Conservation (phyloP, 2,113 vertebrate species). For the Rattus norvegicus region DNA sequence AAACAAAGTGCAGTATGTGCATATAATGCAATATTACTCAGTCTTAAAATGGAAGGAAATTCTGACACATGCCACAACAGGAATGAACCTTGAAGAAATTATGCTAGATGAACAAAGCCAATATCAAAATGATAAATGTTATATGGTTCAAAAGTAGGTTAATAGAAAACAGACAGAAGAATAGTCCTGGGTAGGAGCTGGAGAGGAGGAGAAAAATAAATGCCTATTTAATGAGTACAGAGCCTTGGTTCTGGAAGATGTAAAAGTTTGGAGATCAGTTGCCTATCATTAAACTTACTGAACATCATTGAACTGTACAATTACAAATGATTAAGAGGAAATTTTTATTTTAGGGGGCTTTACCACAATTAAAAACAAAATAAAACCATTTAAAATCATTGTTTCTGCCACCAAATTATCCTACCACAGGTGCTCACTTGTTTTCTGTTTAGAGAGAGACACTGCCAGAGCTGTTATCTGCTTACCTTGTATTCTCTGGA, state of each 20-base stretch:
- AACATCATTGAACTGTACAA: background rate
- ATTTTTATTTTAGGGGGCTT: background rate
- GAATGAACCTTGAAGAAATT: background rate
- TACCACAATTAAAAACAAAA: slow-evolving; percentile 31
- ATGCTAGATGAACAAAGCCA: background rate
- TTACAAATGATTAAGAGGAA: slow-evolving; percentile 14
- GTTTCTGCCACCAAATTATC: slow-evolving; percentile 71
- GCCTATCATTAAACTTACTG: background rate
- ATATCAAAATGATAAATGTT: slow-evolving; percentile 11
- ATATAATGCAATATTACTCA: slow-evolving; percentile 15
- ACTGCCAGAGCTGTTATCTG: slow-evolving; percentile 72
- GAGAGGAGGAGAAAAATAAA: background rate
- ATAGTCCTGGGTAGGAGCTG: background rate
- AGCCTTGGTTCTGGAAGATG: slow-evolving; percentile 19
- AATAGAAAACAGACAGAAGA: background rate
- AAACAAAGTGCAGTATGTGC: background rate
- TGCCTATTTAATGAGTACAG: background rate
- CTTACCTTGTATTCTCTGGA: slow-evolving; percentile 73
- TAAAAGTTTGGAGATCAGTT: slow-evolving; percentile 12
- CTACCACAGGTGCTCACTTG: slow-evolving; percentile 32
- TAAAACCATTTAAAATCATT: slow-evolving; percentile 40
- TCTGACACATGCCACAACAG: background rate
- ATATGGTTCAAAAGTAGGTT: background rate
- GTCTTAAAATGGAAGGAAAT: slow-evolving; percentile 36
- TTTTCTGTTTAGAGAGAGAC: slow-evolving; percentile 74